Evolutionary conservation across 92 coral and sea anemone species (phyloP), one percentile per base, ranked within the genome.

Genomic region (Umimayanthus kanabou): DNA sequence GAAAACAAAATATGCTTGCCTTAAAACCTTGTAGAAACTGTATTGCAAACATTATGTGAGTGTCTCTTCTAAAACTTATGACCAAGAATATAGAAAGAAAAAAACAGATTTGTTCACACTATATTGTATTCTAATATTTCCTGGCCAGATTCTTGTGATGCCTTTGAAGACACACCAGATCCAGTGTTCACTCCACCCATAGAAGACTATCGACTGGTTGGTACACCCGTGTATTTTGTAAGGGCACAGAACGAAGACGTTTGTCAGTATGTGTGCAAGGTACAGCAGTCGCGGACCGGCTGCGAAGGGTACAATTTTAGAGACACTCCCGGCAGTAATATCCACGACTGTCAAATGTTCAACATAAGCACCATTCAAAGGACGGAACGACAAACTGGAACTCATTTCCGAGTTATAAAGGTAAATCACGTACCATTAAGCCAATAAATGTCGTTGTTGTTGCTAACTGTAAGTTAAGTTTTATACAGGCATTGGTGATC

Each of bases 401-500:
- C 76, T 30, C 76, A 72, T 16, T 72, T 9, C n/a, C 76, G 76
- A 33, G 76, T 72, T 33, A 23, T 72, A 72, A 72, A 72, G 76
- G 76, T 72, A 28, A 14, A 11, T n/a, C 37, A n/a, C 0, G 33
- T 3, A 5, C 72, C 10, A 22, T 14, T n/a, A 20, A 20, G 25
- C 29, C 10, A 33, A 33, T 33, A 33, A 33, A 33, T 33, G 37
- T 33, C 2, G 37, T 33, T 33, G 37, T 33, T 33, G 37, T 33
- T 33, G 37, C 2, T 33, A 33, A 33, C 37, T 33, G 73, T 69
- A 11, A n/a, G 28, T 2, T 0, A 22, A 20, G 72, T 66, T 20
- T 66, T n/a, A 7, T 23, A 69, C 28, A n/a, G 33, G 30, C 73
- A 22, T 4, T 2, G 20, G 33, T 69, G 15, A n/a, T 33, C n/a